phyloP scores from a whole-genome alignment of 2,797 vertebrate species.

The Catostomus latipinnis region DNA sequence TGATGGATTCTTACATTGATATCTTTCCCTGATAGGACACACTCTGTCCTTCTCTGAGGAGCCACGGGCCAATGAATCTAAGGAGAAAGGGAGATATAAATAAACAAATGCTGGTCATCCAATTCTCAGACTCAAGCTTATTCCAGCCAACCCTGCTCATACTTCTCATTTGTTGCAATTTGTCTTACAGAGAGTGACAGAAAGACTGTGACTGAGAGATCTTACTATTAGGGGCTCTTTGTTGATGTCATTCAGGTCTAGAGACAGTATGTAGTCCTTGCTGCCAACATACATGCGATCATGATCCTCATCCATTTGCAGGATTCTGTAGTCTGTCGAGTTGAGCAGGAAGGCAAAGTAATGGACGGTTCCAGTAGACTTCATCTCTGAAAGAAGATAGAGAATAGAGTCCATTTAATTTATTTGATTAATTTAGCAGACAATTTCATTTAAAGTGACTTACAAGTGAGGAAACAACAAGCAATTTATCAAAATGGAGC shows the following conservation, averaged over 20 bases:
- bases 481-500: neutral
- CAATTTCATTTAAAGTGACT: neutral
- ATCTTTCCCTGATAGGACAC: slow-evolving; percentile 95
- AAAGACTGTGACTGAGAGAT: slow-evolving; percentile 11
- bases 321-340: slow-evolving; percentile 95
- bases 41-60: slow-evolving; percentile 93
- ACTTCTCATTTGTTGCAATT: neutral
- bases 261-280: slow-evolving; percentile 96
- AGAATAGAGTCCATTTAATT: neutral
- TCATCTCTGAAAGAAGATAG: slow-evolving; percentile 81
- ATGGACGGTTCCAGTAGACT: slow-evolving; percentile 92
- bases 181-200: neutral
- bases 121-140: slow-evolving; percentile 6
- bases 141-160: neutral
- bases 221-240: slow-evolving; percentile 98
- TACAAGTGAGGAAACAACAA: neutral
- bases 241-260: slow-evolving; percentile 99
- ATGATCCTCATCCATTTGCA: slow-evolving; percentile 97
- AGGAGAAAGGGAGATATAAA: slow-evolving; percentile 44
- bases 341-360: slow-evolving; percentile 98
- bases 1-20: slow-evolving; percentile 85
- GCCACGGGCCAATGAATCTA: slow-evolving; percentile 98
- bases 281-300: slow-evolving; percentile 99
- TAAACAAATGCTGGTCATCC: neutral
- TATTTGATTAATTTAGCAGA: neutral